Conservation (phyloP, 2,113 vertebrate genomes). For the Telmatochromis sp. region DNA sequence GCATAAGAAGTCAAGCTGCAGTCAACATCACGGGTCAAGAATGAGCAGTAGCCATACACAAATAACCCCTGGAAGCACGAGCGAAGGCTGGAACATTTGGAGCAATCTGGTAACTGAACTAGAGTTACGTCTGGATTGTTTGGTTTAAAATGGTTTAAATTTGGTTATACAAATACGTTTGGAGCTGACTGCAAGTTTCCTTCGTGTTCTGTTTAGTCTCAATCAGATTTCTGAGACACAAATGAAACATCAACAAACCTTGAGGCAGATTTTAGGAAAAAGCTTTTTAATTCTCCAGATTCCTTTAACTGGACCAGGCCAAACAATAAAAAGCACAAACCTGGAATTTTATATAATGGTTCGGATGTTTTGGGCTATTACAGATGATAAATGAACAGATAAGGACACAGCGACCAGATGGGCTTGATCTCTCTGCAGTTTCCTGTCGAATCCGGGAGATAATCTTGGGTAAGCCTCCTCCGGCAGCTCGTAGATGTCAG, state of each 20-base stretch:
- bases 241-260: background rate
- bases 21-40: background rate
- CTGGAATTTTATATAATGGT: background rate
- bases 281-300: background rate
- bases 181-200: background rate
- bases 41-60: background rate
- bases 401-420: background rate
- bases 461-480: slow-evolving; percentile 43
- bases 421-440: background rate
- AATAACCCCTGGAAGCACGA: background rate
- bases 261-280: background rate
- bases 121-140: background rate
- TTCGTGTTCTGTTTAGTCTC: background rate
- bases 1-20: background rate
- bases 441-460: background rate
- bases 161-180: background rate
- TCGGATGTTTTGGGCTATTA: background rate
- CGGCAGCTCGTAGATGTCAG: background rate
- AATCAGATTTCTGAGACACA: background rate
- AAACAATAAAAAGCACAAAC: background rate
- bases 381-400: background rate
- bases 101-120: background rate
- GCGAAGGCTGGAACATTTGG: background rate
- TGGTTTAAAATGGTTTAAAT: background rate
- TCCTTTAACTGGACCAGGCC: background rate